phyloP scores from a whole-genome alignment of 2,797 vertebrate genomes.

The Florisuga fusca region DNA sequence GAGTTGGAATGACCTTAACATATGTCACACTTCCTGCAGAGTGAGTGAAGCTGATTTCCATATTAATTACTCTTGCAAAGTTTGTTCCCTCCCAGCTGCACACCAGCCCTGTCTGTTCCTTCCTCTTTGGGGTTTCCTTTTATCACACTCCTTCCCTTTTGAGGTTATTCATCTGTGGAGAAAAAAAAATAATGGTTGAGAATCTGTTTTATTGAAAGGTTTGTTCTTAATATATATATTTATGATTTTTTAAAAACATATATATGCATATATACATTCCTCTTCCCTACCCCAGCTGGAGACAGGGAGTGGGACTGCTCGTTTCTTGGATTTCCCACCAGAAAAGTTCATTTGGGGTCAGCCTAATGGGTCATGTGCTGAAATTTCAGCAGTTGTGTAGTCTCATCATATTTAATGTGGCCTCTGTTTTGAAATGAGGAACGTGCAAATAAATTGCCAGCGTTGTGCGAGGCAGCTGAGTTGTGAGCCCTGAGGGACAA shows the following conservation, averaged over 20 bases:
- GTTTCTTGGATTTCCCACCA: background rate
- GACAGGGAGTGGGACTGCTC: background rate
- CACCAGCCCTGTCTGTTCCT: background rate
- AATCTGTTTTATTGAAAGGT: background rate
- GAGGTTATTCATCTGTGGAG: background rate
- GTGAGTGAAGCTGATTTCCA: constrained; percentile 24
- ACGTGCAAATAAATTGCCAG: background rate
- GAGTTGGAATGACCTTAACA: constrained; percentile 7
- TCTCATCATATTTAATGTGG: background rate
- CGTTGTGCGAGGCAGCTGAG: background rate
- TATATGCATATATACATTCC: background rate
- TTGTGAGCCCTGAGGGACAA: background rate
- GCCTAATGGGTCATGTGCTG: background rate
- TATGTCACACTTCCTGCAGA: background rate
- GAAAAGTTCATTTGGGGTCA: background rate
- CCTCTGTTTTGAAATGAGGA: background rate
- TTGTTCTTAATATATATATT: background rate
- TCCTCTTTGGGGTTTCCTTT: background rate
- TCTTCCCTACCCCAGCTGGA: background rate
- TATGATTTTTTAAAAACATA: background rate
- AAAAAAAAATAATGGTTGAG: fast-evolving
- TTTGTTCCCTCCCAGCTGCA: background rate
- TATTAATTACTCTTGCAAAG: background rate
- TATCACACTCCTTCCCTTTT: background rate
- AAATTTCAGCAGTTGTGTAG: background rate